Evolutionary conservation across 2,888 invertebrate genomes (phyloP).

Genomic region (Sialis lutaria): DNA sequence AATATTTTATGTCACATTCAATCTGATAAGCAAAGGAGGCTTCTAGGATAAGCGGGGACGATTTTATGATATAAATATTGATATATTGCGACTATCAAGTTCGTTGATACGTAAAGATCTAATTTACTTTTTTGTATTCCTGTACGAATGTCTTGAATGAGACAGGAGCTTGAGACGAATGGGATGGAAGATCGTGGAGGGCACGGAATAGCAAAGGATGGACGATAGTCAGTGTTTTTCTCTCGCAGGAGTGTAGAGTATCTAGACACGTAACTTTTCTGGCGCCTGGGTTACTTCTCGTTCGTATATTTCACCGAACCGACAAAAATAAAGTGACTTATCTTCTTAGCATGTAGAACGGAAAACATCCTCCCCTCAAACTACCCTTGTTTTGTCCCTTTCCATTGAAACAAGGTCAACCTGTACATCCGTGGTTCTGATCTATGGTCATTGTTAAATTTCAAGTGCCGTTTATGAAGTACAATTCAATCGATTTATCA

Average conservation of each 20-base stretch:
- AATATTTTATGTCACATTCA: background rate
- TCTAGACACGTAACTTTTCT: conserved; percentile 1
- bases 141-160: too few species aligned
- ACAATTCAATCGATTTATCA: too few species aligned
- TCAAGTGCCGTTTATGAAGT: too few species aligned
- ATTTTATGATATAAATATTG: background rate
- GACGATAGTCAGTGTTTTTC: background rate
- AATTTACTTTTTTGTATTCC: background rate
- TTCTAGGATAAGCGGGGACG: background rate
- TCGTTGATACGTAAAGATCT: background rate
- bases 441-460: too few species aligned
- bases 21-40: background rate
- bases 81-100: background rate
- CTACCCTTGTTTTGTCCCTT: background rate
- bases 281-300: background rate
- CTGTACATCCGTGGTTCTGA: conserved; percentile 4
- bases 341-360: background rate
- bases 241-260: background rate
- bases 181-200: background rate
- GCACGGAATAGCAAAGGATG: background rate
- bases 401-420: conserved; percentile 2
- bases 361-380: background rate
- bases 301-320: background rate
- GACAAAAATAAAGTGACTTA: background rate
- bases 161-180: background rate